Evolutionary conservation across 2,888 invertebrate genomes (phyloP).

Genomic region (Rhagonycha lutea): DNA sequence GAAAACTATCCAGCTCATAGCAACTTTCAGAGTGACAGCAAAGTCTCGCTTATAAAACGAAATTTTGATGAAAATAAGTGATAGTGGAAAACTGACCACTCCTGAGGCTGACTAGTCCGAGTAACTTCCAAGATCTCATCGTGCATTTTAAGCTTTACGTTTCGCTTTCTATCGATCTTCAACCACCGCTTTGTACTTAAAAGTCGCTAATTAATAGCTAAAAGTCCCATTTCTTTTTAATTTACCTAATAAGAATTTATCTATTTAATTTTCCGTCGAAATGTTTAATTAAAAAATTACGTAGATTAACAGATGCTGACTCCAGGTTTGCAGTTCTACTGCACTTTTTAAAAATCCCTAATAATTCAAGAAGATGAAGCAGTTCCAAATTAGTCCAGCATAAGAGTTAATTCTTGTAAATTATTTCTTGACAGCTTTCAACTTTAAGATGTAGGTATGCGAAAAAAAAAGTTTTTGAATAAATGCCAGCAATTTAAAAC

Average conservation of each 20-base stretch:
- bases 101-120: not conserved
- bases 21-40: not conserved
- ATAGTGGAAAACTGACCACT: not conserved
- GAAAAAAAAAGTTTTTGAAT: too few relatives aligned
- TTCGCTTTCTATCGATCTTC: not conserved
- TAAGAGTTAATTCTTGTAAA: too few relatives aligned
- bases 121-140: not conserved
- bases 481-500: too few relatives aligned
- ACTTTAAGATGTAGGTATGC: too few relatives aligned
- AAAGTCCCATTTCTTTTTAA: not conserved
- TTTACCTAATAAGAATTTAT: not conserved
- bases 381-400: too few relatives aligned
- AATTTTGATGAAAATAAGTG: not conserved
- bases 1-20: not conserved
- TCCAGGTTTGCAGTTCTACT: too few relatives aligned
- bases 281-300: not conserved
- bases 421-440: too few relatives aligned
- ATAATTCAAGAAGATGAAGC: too few relatives aligned
- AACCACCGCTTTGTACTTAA: not conserved
- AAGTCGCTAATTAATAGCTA: not conserved
- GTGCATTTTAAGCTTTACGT: too few relatives aligned
- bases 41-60: not conserved
- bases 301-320: not conserved
- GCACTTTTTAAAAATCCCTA: not conserved
- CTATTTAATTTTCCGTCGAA: not conserved